These are phyloP conservation scores for Spodoptera littoralis DNA, from an alignment of 2,888 invertebrate species.

Conservation along the genomic window DNA sequence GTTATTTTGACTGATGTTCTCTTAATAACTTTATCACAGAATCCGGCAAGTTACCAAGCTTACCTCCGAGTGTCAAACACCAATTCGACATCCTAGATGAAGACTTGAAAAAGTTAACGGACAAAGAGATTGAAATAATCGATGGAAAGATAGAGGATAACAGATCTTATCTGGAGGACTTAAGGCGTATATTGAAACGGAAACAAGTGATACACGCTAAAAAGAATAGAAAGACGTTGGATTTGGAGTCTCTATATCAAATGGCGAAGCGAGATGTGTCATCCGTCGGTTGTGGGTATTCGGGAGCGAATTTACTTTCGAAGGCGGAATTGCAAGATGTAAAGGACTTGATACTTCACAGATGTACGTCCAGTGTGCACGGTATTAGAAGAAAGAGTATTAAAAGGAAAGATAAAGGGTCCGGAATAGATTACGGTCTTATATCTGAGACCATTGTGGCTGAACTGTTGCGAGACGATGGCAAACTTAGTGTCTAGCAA, in stretches of 20 bases:
- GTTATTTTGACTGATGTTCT: background rate
- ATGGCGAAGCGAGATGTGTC: constrained; percentile 71
- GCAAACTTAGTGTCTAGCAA: constrained; percentile 37
- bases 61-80: constrained; percentile 67
- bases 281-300: constrained; percentile 61
- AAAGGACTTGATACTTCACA: constrained; percentile 73
- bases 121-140: constrained; percentile 81
- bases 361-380: constrained; percentile 71
- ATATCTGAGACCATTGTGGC: constrained; percentile 71
- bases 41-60: constrained; percentile 18
- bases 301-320: constrained; percentile 68
- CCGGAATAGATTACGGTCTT: constrained; percentile 28
- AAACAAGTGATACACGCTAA: constrained; percentile 61
- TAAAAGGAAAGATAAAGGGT: constrained; percentile 41
- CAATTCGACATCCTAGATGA: constrained; percentile 69
- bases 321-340: constrained; percentile 75
- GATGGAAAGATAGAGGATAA: constrained; percentile 77
- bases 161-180: constrained; percentile 76
- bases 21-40: constrained; percentile 41
- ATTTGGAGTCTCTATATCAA: constrained; percentile 75
- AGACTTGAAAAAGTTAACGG: constrained; percentile 68
- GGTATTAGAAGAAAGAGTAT: constrained; percentile 72
- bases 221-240: constrained; percentile 66
- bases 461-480: constrained; percentile 64
- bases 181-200: constrained; percentile 71